phyloP scores from a whole-genome alignment of 2,113 vertebrate species.

The Tapirus terrestris region DNA sequence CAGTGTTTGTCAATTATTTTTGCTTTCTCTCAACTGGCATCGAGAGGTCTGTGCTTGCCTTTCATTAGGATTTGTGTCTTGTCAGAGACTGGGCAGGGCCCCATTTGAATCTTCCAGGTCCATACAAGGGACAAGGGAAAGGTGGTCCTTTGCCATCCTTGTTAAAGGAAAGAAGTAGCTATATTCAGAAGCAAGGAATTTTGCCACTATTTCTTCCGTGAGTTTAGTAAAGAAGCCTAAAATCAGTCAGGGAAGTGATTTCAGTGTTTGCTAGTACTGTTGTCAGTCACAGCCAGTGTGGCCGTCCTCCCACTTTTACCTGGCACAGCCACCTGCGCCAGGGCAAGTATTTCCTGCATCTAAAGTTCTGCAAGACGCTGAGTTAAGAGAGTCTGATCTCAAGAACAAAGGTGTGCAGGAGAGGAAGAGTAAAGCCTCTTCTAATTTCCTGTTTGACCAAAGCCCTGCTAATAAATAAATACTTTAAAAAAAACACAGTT shows the following conservation, averaged over 20 bases:
- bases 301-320: neutral
- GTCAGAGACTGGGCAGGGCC: neutral
- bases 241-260: neutral
- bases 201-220: neutral
- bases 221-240: neutral
- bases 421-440: neutral
- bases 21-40: neutral
- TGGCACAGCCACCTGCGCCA: neutral
- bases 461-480: neutral
- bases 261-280: neutral
- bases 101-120: neutral
- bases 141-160: neutral
- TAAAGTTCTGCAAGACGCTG: neutral
- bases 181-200: neutral
- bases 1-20: neutral
- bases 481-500: neutral
- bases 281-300: neutral
- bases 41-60: neutral
- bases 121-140: neutral
- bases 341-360: neutral
- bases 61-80: neutral
- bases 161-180: neutral
- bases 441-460: neutral
- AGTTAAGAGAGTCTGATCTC: neutral
- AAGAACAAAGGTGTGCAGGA: neutral